Base-by-base conservation (phyloP, 2,797 vertebrate genomes). In the Neoniphon sammara region DNA sequence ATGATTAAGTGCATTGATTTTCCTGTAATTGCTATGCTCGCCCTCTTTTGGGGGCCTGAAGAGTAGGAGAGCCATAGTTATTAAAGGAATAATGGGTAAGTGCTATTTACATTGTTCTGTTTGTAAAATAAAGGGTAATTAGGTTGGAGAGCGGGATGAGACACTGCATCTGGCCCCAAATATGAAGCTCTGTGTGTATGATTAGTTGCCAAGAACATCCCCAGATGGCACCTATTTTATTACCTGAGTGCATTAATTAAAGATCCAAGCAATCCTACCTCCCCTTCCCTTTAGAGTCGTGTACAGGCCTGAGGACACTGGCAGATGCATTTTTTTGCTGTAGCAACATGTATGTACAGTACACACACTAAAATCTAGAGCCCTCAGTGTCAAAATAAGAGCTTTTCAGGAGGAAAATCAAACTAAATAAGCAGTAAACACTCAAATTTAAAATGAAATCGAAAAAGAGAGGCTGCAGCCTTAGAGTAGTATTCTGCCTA, bases 61-160 rank as follows among this genome's bases (percentile, higher is more conserved):
- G 42, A 63, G 10, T 2, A 1, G 7, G 21, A 68, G 44, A 81
- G 61, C 63, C 56, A 56, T 66, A 86, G 81, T 87, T 88, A 78
- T 91, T 82, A 73, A 85, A 84, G 80, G 61, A 84, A 83, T 87
- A 85, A 90, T 85, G 68, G 67, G 47, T 75, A 83, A 88, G 77
- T 79, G 75, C 81, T 87, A 81, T 92, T 87, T 91, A 84, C 73
- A 53, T 87, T 70, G 63, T 69, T 87, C 70, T 83, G 71, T 90
- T 92, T 88, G 86, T 85, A 80, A 89, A 88, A 89, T 82, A 85
- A 92, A 87, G 80, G 79, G 79, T 89, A 88, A 93, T 91, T 91
- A 85, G 78, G 64, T 73, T 72, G 73, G 73, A 73, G 82, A 77
- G 72, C 75, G 64, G 59, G 64, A 86, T 17, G 57, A 88, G 73